Base-by-base conservation (phyloP, 2,797 vertebrate genomes). In the Lepilemur ruficaudatus region DNA sequence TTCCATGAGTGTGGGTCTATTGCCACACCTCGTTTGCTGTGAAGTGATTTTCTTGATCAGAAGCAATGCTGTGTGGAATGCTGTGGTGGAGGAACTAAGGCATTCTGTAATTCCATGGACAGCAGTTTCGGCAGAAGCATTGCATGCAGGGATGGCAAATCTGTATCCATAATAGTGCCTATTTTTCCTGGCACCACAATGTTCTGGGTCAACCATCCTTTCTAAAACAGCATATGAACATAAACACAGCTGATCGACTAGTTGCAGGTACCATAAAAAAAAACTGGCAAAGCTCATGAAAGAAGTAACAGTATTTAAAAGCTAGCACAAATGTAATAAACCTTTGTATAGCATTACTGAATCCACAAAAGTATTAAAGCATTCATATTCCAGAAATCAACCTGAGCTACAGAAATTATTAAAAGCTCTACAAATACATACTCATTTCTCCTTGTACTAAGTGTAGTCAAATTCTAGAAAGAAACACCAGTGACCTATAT, bases 301-400 rank as follows among this genome's bases (percentile, higher is more conserved):
- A 90, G 86, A 90, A 88, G 96, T 88, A 94, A 90, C 38, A 63
- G 18, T 84, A 81, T 89, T 96, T 87, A 87, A 89, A 94, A 90
- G 61, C 22, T 38, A 92, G 83, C 73, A 61, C 46, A 70, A 91
- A 80, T 84, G 5, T 72, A 94, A 63, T 90, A 93, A 88, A 89
- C 32, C 59, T 91, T 81, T 69, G 46, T 78, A 70, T 75, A 88
- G 79, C 28, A 92, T 43, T 70, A 78, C 28, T 22, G 55, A 88
- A 94, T 35, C 46, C 84, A 63, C 59, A 59, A 41, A 85, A 87
- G 32, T 57, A 70, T 43, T 80, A 65, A 91, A 67, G 10, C 30
- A 65, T 72, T 88, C 46, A 55, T 80, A 76, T 63, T 88, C 52
- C 46, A 91, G 67, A 94, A 97, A 91, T 91, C 78, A 86, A 93